Base-by-base conservation (phyloP, 2,888 invertebrate genomes). In the Zygogramma bicolorata region DNA sequence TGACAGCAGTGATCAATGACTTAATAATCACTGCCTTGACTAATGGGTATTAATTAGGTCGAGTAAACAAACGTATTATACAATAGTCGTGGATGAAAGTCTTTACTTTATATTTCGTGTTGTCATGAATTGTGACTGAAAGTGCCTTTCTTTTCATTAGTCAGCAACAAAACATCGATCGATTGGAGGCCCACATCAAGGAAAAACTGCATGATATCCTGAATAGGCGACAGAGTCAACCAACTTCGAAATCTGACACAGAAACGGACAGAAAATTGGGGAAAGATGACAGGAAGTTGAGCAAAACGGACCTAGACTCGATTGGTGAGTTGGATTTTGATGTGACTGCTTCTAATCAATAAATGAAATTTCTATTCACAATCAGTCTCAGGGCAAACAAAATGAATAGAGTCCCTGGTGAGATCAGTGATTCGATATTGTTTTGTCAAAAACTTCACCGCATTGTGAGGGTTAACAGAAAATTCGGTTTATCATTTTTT, bases 231-330 rank as follows among this genome's bases (percentile, higher is more conserved):
- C 85, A 85, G 68, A 85, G 84, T 60, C 83, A 83, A 68, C 77
- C 77, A 13, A 74, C 81, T 31, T 82, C 84, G 0, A 84, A 84
- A 73, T 83, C 84, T 2, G 84, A 84, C 66, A 82, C 84, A 1
- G 84, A 84, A 77, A 81, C 79, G 57, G 85, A 85, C 29, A 81
- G 84, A 61, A 85, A 85, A 70, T 66, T 84, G 63, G 84, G 86
- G 1, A 88, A 87, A 62, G 88, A 89, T 29, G 89, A 89, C 65
- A 82, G 89, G 1, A 89, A 89, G 75, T 77, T 86, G 25, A 86
- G 85, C 70, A 87, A 86, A 74, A 82, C 81, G 22, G 86, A 86
- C 75, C 75, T 85, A 60, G 85, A 85, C 5, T 84, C 83, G 15
- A 83, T 87, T 20, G 76, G 80, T 78, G 80, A 81, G 63, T 63